Percentiles rank a stretch among this genome's conserved stretches.
Evolutionary conservation across 1,140 invertebrate genomes (phyloP).

Genomic region (Drosophila murphyi): DNA sequence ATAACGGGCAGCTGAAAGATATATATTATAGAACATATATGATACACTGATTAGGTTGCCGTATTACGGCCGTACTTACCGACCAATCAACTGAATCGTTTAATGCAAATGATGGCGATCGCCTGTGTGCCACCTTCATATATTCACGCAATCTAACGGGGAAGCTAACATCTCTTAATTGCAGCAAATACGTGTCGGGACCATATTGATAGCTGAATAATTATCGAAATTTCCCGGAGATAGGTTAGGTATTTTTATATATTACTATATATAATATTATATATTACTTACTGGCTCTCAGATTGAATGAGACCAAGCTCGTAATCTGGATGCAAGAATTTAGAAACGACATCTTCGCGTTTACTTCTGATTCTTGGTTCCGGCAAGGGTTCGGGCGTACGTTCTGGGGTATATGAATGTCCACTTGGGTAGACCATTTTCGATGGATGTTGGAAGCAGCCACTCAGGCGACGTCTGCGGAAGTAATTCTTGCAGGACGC

Average conservation of each 20-base stretch:
- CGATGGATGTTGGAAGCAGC: conserved; percentile 95
- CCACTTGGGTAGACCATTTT: conserved; percentile 97
- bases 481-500: conserved; percentile 94
- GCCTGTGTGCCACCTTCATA: conserved; percentile 94
- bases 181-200: conserved; percentile 97
- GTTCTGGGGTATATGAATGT: conserved; percentile 90
- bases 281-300: conserved; percentile 92
- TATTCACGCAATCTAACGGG: conserved; percentile 95
- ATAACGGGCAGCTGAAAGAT: conserved; percentile 91
- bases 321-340: conserved; percentile 92
- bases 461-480: conserved; percentile 91
- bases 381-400: conserved; percentile 87
- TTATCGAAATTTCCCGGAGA: neutral
- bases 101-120: conserved; percentile 89
- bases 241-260: neutral
- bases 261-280: neutral
- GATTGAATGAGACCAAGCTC: conserved; percentile 92
- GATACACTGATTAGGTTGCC: neutral
- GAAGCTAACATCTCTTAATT: conserved; percentile 96
- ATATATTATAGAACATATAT: no score
- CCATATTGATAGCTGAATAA: conserved; percentile 94
- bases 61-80: conserved; percentile 85
- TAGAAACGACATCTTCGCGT: conserved; percentile 89
- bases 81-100: conserved; percentile 91
- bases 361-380: conserved; percentile 85